Evolutionary conservation across 2,113 vertebrate genomes (phyloP), one percentile per base, ranked within the genome.

Genomic region (Cacatua alba): DNA sequence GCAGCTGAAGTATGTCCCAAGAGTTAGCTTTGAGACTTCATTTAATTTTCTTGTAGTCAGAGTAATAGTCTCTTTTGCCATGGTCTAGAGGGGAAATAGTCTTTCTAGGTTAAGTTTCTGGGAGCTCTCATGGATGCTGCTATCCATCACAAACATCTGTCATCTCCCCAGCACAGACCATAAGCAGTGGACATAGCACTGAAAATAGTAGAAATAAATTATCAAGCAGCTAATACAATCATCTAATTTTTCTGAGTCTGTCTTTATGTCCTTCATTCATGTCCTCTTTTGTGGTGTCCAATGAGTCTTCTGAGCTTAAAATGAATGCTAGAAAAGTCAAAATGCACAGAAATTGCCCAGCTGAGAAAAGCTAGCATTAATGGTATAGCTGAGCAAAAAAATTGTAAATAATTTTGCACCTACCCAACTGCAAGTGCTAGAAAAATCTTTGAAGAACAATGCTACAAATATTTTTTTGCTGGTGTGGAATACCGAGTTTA

Each of bases 121-220:
- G 71, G 26, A 86, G 57, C 25, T 93, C 11, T 93, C 51, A 25
- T 41, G 44, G 62, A 76, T 90, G 53, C 98, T 98, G 97, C 94
- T 97, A 97, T 98, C 97, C 96, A 97, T 98, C 98, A 98, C 95
- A 97, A 96, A 92, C 88, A 90, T 90, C 79, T 71, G 91, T 97
- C 96, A 96, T 96, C 95, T 97, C 93, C 76, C 78, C 81, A 85
- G 89, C 92, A 93, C 93, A 84, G 78, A 86, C 89, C 91, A 90
- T 89, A 95, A 95, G 75, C 43, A 75, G 43, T 94, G 95, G 91
- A 93, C 69, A 51, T 96, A 83, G 55, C 51, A 43, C 51, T 83
- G 83, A 90, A 93, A 96, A 80, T 4, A 88, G 46, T 18, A 64
- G 57, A 81, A 95, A 83, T 88, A 85, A 91, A 95, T 97, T 94